phyloP scores from a whole-genome alignment of 2,888 invertebrate genomes.

The Tricholauxania praeusta region DNA sequence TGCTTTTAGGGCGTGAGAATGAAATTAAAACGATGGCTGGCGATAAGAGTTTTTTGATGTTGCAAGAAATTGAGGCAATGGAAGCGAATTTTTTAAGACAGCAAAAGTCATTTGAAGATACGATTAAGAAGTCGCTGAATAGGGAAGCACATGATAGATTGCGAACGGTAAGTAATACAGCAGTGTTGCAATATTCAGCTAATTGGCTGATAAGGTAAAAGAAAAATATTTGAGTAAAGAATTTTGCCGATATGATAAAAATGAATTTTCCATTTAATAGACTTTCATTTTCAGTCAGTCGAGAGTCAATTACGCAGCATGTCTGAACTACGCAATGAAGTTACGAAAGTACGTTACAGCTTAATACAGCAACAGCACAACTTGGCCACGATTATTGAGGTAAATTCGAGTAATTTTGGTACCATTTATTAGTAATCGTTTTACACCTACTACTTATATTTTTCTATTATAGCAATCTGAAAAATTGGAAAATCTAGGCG shows the following conservation, averaged over 20 bases:
- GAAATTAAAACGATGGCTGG: constrained; percentile 30
- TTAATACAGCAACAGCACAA: constrained; percentile 57
- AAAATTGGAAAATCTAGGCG: no score
- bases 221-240: no score
- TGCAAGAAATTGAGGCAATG: background rate
- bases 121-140: constrained; percentile 39
- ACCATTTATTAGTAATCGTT: no score
- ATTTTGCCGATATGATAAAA: no score
- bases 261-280: no score
- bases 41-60: constrained; percentile 9
- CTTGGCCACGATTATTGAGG: constrained; percentile 49
- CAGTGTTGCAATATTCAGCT: no score
- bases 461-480: no score
- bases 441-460: background rate
- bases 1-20: constrained; percentile 31
- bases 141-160: constrained; percentile 40
- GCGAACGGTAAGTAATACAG: constrained; percentile 40
- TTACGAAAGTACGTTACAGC: constrained; percentile 53
- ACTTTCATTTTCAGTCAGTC: constrained; percentile 40
- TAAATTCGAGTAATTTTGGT: constrained; percentile 41
- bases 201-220: no score
- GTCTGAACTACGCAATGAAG: constrained; percentile 50
- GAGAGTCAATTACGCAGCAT: constrained; percentile 49
- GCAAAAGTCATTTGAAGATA: constrained; percentile 26
- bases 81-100: constrained; percentile 26